phyloP scores from a whole-genome alignment of 2,797 vertebrate species.

The Lagorchestes hirsutus region DNA sequence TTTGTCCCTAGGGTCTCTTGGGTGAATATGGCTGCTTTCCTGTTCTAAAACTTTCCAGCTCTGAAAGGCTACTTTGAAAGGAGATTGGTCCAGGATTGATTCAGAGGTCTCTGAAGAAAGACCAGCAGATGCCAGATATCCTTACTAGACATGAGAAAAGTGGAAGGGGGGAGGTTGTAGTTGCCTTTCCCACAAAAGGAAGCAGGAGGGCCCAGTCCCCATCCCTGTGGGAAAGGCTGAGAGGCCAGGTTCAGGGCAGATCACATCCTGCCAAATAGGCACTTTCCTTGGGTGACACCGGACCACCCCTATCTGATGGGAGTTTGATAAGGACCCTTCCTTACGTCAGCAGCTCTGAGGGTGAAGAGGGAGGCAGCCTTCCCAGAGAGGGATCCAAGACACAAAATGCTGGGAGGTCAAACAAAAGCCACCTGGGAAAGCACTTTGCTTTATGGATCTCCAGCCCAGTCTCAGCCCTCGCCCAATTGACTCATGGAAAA shows the following conservation, averaged over 20 bases:
- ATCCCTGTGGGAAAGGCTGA: background rate
- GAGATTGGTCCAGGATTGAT: background rate
- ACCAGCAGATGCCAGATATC: background rate
- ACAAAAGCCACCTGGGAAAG: background rate
- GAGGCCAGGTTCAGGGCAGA: background rate
- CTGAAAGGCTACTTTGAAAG: background rate
- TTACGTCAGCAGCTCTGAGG: conserved; percentile 64
- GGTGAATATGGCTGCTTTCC: background rate
- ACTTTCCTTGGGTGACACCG: background rate
- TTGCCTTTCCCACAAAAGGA: background rate
- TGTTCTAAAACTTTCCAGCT: background rate
- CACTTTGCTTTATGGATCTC: background rate
- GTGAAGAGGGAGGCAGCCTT: background rate
- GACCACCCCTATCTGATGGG: conserved; percentile 61
- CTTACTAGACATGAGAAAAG: background rate
- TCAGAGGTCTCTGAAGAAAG: background rate
- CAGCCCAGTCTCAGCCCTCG: background rate
- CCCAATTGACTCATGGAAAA: background rate
- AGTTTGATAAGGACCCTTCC: conserved; percentile 63
- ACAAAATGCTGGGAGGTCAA: background rate
- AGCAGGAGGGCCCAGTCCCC: background rate
- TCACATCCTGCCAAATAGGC: background rate
- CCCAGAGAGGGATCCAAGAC: background rate
- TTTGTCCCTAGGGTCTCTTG: background rate
- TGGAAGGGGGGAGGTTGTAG: background rate